These are phyloP conservation scores for Polietes domitor DNA, from an alignment of 2,888 invertebrate genomes.

Conservation along the genomic window DNA sequence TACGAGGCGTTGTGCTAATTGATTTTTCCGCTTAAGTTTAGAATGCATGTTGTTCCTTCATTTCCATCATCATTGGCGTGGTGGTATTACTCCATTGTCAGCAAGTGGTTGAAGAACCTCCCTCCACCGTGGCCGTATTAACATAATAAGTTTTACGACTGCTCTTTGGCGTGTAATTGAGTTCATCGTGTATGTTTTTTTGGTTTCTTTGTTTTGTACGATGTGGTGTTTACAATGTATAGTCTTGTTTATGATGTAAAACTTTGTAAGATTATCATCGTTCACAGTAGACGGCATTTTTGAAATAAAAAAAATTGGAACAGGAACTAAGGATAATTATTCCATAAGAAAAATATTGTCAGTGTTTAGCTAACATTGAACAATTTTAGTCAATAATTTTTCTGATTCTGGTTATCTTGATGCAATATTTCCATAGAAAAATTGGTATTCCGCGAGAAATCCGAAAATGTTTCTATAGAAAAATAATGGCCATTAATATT, in stretches of 20 bases:
- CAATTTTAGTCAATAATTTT: no score
- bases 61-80: background rate
- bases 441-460: no score
- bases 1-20: conserved; percentile 64
- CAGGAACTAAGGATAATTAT: no score
- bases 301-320: no score
- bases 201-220: background rate
- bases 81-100: background rate
- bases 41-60: conserved; percentile 37
- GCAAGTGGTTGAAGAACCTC: background rate
- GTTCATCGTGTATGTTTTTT: conserved; percentile 18
- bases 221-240: background rate
- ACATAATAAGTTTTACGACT: conserved; percentile 9
- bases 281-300: background rate
- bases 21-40: conserved; percentile 63
- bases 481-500: no score
- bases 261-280: background rate
- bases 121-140: background rate
- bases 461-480: no score
- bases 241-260: conserved; percentile 3
- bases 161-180: conserved; percentile 49
- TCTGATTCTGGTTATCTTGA: no score
- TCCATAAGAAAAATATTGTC: no score
- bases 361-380: no score
- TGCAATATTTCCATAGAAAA: no score